Percentiles rank a stretch among this genome's conserved stretches.
Conservation (phyloP, 2,888 invertebrate genomes). For the Cantharis lateralis region DNA sequence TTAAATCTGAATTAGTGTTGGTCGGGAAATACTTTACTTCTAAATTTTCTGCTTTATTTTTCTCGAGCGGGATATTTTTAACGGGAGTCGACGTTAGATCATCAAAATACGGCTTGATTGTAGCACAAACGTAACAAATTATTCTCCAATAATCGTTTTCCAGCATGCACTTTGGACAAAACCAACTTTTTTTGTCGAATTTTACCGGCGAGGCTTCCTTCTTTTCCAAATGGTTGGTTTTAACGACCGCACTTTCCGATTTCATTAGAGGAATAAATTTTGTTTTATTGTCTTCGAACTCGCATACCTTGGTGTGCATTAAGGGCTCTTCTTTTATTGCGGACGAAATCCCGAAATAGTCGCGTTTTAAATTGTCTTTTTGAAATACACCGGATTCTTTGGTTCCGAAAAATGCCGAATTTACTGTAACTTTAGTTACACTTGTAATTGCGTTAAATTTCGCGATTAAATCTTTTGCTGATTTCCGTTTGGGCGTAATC, state of each 20-base stretch:
- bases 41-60: constrained; percentile 30
- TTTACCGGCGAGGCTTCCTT: constrained; percentile 44
- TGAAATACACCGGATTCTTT: constrained; percentile 38
- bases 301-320: constrained; percentile 21
- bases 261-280: constrained; percentile 48
- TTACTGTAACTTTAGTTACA: constrained; percentile 61
- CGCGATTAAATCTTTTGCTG: constrained; percentile 63
- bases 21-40: constrained; percentile 33
- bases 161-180: constrained; percentile 64
- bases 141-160: constrained; percentile 66
- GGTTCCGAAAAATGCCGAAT: constrained; percentile 56
- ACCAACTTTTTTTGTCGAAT: constrained; percentile 57
- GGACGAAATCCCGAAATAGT: constrained; percentile 47
- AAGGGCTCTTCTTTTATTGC: constrained; percentile 39
- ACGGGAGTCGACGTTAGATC: constrained; percentile 43
- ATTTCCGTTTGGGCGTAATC: constrained; percentile 49
- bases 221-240: constrained; percentile 38
- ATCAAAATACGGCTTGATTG: constrained; percentile 58
- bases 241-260: constrained; percentile 51
- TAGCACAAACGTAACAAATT: constrained; percentile 66
- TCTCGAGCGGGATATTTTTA: constrained; percentile 35
- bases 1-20: constrained; percentile 20
- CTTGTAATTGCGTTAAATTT: constrained; percentile 68
- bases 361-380: constrained; percentile 41
- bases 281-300: constrained; percentile 42